phyloP scores from a whole-genome alignment of 1,140 invertebrate genomes.

The Lordiphosa collinella region DNA sequence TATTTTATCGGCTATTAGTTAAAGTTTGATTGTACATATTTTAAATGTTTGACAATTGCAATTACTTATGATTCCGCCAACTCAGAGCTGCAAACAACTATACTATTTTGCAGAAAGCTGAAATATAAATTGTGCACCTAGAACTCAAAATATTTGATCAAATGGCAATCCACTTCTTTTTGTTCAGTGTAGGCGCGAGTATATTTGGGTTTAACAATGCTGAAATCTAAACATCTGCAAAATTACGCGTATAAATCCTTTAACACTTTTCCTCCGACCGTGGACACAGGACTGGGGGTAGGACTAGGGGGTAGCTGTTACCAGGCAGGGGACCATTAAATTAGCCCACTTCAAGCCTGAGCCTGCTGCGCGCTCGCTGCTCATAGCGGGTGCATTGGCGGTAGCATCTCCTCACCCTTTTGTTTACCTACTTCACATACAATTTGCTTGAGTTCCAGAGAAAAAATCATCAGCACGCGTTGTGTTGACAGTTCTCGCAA shows the following conservation, averaged over 20 bases:
- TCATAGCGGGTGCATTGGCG: constrained; percentile 35
- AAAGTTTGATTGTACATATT: no score
- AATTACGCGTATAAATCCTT: constrained; percentile 78
- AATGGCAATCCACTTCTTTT: not conserved
- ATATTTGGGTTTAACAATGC: constrained; percentile 13
- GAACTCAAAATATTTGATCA: not conserved
- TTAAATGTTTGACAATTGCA: no score
- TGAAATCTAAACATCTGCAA: constrained; percentile 76
- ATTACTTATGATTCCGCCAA: no score
- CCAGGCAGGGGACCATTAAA: constrained; percentile 63
- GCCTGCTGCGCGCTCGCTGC: constrained; percentile 28
- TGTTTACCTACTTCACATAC: constrained; percentile 54
- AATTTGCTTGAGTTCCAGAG: constrained; percentile 5
- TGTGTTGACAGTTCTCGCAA: constrained; percentile 33
- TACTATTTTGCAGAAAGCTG: no score
- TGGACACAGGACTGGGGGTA: constrained; percentile 23
- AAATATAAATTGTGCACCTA: no score
- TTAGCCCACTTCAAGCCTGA: constrained; percentile 63
- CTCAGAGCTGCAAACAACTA: no score
- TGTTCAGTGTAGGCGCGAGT: constrained; percentile 6
- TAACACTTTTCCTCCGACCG: constrained; percentile 56
- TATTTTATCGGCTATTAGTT: no score
- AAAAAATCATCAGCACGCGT: constrained; percentile 24
- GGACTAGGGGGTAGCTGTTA: constrained; percentile 44
- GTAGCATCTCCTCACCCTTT: constrained; percentile 19